These are phyloP conservation scores for Uloborus plumipes DNA, from an alignment of 2,888 invertebrate species.

Conservation along the genomic window DNA sequence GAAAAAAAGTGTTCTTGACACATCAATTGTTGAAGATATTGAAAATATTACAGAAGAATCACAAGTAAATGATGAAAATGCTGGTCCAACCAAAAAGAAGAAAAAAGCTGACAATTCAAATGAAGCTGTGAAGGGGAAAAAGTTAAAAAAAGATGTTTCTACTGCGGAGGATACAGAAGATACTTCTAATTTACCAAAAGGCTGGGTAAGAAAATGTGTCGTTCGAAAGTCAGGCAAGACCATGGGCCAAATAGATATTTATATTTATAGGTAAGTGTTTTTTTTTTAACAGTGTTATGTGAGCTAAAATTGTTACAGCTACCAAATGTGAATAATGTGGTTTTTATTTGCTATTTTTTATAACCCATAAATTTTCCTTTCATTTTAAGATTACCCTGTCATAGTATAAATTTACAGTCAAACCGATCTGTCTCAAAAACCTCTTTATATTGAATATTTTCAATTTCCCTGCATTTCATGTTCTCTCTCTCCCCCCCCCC, in stretches of 20 bases:
- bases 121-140: slow-evolving; percentile 7
- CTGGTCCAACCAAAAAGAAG: not conserved
- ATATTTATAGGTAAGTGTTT: slow-evolving; percentile 49
- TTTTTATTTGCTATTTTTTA: too few relatives aligned
- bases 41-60: slow-evolving; percentile 26
- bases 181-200: slow-evolving; percentile 33
- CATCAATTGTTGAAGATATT: slow-evolving; percentile 25
- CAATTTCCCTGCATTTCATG: too few relatives aligned
- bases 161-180: slow-evolving; percentile 11
- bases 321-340: too few relatives aligned
- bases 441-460: too few relatives aligned
- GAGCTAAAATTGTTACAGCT: too few relatives aligned
- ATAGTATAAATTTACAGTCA: too few relatives aligned
- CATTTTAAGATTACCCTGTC: too few relatives aligned
- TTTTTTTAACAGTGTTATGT: not conserved
- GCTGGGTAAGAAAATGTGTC: slow-evolving; percentile 50
- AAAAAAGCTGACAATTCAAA: not conserved
- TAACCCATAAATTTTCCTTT: too few relatives aligned
- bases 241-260: slow-evolving; percentile 46
- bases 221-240: slow-evolving; percentile 49
- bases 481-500: too few relatives aligned
- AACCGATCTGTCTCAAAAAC: too few relatives aligned
- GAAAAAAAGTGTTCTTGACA: slow-evolving; percentile 31
- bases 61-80: not conserved
- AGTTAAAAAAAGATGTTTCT: slow-evolving; percentile 4